phyloP scores from a whole-genome alignment of 2,888 invertebrate genomes.

The Sepioteuthis lessoniana region DNA sequence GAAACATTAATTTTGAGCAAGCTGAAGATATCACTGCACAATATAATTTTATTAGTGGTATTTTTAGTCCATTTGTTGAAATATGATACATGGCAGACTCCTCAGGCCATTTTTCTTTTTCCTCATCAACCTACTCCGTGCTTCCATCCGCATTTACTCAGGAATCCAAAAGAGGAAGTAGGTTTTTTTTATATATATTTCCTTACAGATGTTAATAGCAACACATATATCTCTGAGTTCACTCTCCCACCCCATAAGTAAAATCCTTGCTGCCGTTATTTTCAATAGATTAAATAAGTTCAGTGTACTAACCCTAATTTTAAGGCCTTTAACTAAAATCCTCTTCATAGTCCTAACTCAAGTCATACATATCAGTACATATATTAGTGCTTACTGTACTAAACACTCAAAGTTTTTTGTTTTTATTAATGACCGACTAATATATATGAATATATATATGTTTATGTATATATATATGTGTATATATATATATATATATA shows the following conservation, averaged over 20 bases:
- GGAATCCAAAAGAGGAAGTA: not conserved
- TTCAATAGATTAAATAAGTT: not conserved
- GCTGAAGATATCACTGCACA: not conserved
- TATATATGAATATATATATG: no score
- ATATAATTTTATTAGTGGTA: conserved; percentile 23
- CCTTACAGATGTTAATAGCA: conserved; percentile 33
- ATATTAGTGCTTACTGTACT: no score
- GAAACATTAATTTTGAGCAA: not conserved
- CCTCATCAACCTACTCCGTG: not conserved
- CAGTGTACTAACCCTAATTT: not conserved
- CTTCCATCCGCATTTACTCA: not conserved
- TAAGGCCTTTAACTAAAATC: conserved; percentile 2
- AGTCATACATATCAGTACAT: no score
- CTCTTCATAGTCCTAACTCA: not conserved
- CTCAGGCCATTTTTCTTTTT: not conserved
- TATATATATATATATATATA: no score
- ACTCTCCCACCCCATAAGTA: not conserved
- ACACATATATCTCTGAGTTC: not conserved
- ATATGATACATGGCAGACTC: conserved; percentile 23
- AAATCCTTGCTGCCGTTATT: not conserved
- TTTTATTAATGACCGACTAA: no score
- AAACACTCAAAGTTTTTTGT: no score
- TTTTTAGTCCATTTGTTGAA: conserved; percentile 33
- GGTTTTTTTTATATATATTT: not conserved
- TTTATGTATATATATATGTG: no score